Percentiles rank a stretch among this genome's conserved stretches.
Evolutionary conservation across 2,113 vertebrate genomes (phyloP).

Genomic region (Pontoporia blainvillei): DNA sequence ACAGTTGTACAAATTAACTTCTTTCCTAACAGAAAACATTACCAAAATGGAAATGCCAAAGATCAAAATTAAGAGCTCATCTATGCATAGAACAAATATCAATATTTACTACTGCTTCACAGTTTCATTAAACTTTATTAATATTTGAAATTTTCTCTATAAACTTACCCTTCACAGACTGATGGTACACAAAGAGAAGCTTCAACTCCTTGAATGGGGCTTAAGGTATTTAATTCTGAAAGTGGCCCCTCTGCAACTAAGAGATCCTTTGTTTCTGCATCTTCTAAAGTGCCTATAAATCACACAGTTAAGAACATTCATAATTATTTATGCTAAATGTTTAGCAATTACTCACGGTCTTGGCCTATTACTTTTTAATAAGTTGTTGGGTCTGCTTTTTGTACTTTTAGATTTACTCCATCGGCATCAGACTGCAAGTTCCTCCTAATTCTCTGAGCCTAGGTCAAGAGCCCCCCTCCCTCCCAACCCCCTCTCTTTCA

Average conservation of each 20-base stretch:
- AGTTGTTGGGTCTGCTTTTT: not conserved
- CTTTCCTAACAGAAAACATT: not conserved
- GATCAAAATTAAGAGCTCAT: not conserved
- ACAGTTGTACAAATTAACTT: not conserved
- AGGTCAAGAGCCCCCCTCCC: not conserved
- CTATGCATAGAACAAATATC: not conserved
- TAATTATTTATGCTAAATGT: not conserved
- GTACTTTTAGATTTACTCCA: not conserved
- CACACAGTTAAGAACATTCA: not conserved
- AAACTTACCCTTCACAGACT: constrained; percentile 70
- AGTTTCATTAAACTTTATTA: not conserved
- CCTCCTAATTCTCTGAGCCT: not conserved
- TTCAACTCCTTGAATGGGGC: constrained; percentile 42
- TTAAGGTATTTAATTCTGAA: constrained; percentile 26
- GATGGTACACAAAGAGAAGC: not conserved
- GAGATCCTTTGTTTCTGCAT: not conserved
- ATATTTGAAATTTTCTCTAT: not conserved
- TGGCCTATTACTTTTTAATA: not conserved
- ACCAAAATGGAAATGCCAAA: not conserved
- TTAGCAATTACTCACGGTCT: not conserved
- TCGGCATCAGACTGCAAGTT: not conserved
- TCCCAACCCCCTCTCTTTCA: not conserved
- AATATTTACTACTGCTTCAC: not conserved
- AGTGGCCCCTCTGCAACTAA: not conserved
- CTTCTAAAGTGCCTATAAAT: constrained; percentile 65